phyloP scores from a whole-genome alignment of 1,140 invertebrate species.

The Meloidogyne hapla region DNA sequence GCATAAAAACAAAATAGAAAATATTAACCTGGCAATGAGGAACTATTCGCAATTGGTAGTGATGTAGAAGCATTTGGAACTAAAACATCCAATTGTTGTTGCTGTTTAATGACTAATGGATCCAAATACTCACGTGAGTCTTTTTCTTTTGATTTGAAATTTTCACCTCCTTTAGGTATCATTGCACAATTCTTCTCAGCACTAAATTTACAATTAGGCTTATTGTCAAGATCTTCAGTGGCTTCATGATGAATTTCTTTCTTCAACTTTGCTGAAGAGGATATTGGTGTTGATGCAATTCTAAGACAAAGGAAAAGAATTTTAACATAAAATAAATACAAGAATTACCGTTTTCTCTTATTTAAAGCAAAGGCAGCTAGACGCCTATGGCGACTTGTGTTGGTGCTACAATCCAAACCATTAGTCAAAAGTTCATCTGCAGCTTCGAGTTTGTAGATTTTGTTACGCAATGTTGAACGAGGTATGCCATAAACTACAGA shows the following conservation, averaged over 20 bases:
- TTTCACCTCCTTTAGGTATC: background rate
- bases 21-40: background rate
- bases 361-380: constrained; percentile 28
- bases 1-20: background rate
- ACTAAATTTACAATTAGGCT: background rate
- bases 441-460: constrained; percentile 81
- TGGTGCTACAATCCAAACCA: constrained; percentile 58
- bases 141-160: background rate
- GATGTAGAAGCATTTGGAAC: background rate
- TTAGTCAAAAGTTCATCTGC: constrained; percentile 65
- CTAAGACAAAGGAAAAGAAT: background rate
- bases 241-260: background rate
- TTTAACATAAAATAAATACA: background rate
- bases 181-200: background rate
- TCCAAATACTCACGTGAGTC: background rate
- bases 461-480: constrained; percentile 87
- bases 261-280: background rate
- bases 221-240: background rate
- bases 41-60: background rate
- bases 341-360: constrained; percentile 18
- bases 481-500: constrained; percentile 92
- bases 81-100: background rate
- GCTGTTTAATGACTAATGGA: background rate
- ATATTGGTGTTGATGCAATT: background rate
- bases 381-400: constrained; percentile 25